A percentile compares a stretch with the other conserved stretches of the same genome.
These are phyloP conservation scores for Neolamprologus longior DNA, from an alignment of 2,113 vertebrate species.

Conservation along the genomic window DNA sequence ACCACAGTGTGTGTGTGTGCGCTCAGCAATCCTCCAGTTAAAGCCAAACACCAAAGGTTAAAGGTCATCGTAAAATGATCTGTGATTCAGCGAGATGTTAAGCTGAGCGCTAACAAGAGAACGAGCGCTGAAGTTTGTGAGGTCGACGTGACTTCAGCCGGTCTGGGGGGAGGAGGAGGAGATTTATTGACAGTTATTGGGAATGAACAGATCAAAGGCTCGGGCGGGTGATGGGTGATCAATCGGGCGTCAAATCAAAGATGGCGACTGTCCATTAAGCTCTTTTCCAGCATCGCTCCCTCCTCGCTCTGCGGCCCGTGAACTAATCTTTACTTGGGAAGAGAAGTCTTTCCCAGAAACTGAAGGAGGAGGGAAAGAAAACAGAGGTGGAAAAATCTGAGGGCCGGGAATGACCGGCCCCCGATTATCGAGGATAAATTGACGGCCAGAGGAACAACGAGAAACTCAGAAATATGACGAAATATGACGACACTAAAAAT, in stretches of 20 bases:
- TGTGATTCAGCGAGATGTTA: neutral
- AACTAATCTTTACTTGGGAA: slow-evolving; percentile 70
- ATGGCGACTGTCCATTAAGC: slow-evolving; percentile 89
- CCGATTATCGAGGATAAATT: neutral
- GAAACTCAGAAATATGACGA: neutral
- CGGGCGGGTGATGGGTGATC: slow-evolving; percentile 85
- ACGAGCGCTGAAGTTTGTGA: slow-evolving; percentile 68
- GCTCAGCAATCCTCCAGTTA: neutral
- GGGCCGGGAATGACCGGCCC: neutral
- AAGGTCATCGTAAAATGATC: neutral
- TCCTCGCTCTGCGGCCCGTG: slow-evolving; percentile 52
- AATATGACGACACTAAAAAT: neutral
- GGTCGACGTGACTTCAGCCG: slow-evolving; percentile 83
- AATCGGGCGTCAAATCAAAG: slow-evolving; percentile 98
- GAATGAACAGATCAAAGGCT: slow-evolving; percentile 98
- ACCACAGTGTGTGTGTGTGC: neutral
- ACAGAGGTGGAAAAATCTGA: neutral
- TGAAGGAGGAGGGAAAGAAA: neutral
- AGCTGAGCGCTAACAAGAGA: neutral
- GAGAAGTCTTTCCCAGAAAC: slow-evolving; percentile 61
- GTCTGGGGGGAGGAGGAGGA: slow-evolving; percentile 43
- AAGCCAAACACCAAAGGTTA: neutral
- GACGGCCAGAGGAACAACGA: fast-evolving
- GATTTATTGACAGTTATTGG: slow-evolving; percentile 99
- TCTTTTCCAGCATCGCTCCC: slow-evolving; percentile 73